Conservation (phyloP, 1,140 invertebrate genomes). For the Manduca sexta region DNA sequence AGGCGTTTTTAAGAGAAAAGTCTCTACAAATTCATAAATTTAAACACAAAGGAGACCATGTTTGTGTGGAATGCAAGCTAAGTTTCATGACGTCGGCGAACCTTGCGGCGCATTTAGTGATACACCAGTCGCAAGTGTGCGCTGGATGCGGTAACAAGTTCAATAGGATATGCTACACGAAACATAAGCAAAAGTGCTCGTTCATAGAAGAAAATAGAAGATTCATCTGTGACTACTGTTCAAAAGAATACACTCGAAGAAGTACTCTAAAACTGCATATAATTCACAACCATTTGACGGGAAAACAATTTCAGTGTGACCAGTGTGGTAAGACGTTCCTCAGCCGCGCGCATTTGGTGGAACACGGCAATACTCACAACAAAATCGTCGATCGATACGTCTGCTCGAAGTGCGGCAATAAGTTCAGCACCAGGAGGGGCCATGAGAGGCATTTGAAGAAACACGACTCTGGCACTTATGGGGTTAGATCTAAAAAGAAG, state of each 20-base stretch:
- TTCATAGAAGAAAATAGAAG: background rate
- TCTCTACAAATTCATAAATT: constrained; percentile 9
- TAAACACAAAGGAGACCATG: constrained; percentile 5
- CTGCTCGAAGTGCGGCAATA: constrained; percentile 20
- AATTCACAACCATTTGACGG: constrained; percentile 10
- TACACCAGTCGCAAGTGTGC: constrained; percentile 15
- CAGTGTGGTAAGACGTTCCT: constrained; percentile 26
- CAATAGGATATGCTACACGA: constrained; percentile 17
- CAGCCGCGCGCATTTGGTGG: constrained; percentile 17
- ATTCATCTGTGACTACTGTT: constrained; percentile 32
- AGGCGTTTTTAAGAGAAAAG: constrained; percentile 10
- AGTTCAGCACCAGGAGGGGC: constrained; percentile 26
- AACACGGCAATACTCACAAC: constrained; percentile 30
- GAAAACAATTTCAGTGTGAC: constrained; percentile 20
- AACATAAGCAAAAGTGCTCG: constrained; percentile 13
- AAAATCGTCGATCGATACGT: constrained; percentile 21
- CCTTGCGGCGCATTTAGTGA: constrained; percentile 11
- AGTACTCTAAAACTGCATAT: constrained; percentile 23
- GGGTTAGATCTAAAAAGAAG: background rate
- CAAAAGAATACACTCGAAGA: constrained; percentile 18
- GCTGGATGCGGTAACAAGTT: constrained; percentile 18
- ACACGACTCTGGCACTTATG: constrained; percentile 2
- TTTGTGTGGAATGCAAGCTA: constrained; percentile 22
- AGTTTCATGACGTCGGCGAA: constrained; percentile 6
- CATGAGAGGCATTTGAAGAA: constrained; percentile 23